Conservation (phyloP, 2,113 vertebrate genomes). For the Boulengeromyrus knoepffleri region DNA sequence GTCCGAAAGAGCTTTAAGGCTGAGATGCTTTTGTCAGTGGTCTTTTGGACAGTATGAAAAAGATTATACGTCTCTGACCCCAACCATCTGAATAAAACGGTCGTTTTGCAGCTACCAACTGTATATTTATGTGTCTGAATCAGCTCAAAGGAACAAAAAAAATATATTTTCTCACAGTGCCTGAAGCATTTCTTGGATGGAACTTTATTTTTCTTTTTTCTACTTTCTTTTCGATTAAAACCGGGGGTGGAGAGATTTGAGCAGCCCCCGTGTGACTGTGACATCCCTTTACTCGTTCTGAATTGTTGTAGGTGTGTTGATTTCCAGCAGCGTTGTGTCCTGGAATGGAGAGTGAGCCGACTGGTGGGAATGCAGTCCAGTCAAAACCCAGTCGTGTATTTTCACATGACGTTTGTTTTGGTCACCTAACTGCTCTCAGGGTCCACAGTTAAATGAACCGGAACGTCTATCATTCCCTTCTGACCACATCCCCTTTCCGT, state of each 20-base stretch:
- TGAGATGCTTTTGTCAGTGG: constrained; percentile 77
- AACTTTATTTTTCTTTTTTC: not conserved
- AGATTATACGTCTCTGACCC: constrained; percentile 92
- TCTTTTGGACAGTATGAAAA: constrained; percentile 91
- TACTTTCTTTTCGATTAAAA: not conserved
- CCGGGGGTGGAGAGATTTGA: not conserved
- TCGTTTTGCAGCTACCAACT: constrained; percentile 93
- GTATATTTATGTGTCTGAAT: constrained; percentile 39
- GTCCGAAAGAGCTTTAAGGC: constrained; percentile 83
- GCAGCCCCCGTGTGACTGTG: not conserved
- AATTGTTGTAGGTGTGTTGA: not conserved
- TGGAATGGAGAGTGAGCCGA: not conserved
- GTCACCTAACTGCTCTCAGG: not conserved
- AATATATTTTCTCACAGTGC: not conserved
- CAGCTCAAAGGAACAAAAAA: not conserved
- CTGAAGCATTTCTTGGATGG: not conserved
- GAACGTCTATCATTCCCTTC: not conserved
- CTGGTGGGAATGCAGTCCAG: not conserved
- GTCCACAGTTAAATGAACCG: not conserved
- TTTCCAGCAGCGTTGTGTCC: not conserved
- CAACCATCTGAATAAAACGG: constrained; percentile 97
- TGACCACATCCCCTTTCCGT: not conserved
- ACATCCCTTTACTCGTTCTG: not conserved
- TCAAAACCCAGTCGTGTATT: not conserved
- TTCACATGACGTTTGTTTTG: not conserved